Evolutionary conservation across 2,113 vertebrate genomes (phyloP).

Genomic region (Ceyx margarethae): DNA sequence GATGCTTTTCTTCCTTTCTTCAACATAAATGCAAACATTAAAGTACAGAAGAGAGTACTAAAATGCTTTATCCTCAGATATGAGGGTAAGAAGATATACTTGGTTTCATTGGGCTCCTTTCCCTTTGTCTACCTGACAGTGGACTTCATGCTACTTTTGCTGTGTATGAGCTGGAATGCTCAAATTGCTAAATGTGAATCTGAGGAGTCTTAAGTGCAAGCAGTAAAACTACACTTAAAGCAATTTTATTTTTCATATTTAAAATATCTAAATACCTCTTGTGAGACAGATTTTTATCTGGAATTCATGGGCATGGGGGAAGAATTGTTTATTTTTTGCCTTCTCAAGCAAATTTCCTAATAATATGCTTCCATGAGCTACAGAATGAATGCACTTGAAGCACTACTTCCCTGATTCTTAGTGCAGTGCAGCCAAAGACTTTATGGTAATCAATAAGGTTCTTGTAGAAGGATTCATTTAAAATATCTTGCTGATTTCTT

Average conservation of each 20-base stretch:
- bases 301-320: not conserved
- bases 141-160: not conserved
- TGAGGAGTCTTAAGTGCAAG: not conserved
- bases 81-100: rapidly evolving
- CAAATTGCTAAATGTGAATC: not conserved
- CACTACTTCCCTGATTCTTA: not conserved
- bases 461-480: not conserved
- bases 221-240: not conserved
- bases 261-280: not conserved
- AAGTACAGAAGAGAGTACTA: not conserved
- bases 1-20: not conserved
- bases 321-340: not conserved
- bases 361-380: not conserved
- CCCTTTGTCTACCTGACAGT: not conserved
- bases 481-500: not conserved
- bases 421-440: not conserved
- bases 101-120: not conserved
- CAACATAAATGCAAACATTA: not conserved
- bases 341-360: not conserved
- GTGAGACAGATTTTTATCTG: not conserved
- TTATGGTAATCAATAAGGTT: not conserved
- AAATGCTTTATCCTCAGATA: not conserved
- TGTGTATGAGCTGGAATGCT: not conserved
- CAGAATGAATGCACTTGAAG: not conserved
- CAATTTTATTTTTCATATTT: not conserved